Percentiles rank a stretch among this genome's conserved stretches.
These are phyloP conservation scores for Phthorimaea operculella DNA, from an alignment of 1,140 invertebrate species.

Conservation along the genomic window DNA sequence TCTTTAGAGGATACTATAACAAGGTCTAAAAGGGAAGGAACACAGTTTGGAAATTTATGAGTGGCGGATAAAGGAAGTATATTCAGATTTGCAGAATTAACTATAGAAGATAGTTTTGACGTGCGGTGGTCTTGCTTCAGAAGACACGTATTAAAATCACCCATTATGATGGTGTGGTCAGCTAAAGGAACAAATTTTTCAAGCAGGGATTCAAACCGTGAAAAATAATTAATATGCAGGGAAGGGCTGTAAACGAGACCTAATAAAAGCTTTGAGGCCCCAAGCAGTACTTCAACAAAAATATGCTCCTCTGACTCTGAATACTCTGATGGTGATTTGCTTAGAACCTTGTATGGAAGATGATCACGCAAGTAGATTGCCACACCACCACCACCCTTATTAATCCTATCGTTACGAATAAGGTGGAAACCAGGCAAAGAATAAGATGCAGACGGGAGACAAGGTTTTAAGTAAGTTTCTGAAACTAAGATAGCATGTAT, in stretches of 20 bases:
- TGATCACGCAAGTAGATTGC: not conserved
- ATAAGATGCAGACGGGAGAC: not conserved
- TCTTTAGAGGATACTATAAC: constrained; percentile 8
- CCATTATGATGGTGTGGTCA: constrained; percentile 5
- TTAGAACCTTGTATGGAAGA: not conserved
- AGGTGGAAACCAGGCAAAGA: constrained; percentile 1
- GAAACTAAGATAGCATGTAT: not conserved
- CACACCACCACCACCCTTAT: constrained; percentile 1
- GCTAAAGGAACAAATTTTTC: not conserved
- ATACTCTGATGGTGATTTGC: not conserved
- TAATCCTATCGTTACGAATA: constrained; percentile 6
- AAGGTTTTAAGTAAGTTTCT: constrained; percentile 3
- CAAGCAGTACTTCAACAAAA: not conserved
- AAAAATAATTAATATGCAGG: constrained; percentile 1
- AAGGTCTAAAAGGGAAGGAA: constrained; percentile 12
- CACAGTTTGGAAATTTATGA: constrained; percentile 12
- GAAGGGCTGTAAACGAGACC: constrained; percentile 4
- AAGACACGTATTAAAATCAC: constrained; percentile 2
- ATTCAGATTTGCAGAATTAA: constrained; percentile 6
- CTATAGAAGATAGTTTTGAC: not conserved
- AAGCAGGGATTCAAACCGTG: not conserved
- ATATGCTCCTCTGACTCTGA: not conserved
- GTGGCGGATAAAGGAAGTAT: constrained; percentile 11
- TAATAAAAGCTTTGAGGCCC: not conserved
- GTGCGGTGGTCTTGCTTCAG: constrained; percentile 10